These are phyloP conservation scores for Noctua janthe DNA, from an alignment of 2,888 invertebrate genomes.

Conservation along the genomic window DNA sequence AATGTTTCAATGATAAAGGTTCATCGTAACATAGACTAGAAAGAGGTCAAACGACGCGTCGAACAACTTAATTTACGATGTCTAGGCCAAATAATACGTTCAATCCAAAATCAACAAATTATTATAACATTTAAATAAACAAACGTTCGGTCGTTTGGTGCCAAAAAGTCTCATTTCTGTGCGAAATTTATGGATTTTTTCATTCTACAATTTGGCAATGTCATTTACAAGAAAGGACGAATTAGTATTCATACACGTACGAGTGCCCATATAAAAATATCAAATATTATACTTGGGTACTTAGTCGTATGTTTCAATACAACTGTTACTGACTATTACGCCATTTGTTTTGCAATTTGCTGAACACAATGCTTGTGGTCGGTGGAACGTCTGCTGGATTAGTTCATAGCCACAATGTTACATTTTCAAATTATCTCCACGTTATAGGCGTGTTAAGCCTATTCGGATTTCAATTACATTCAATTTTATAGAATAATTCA, in stretches of 20 bases:
- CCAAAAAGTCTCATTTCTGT: conserved; percentile 42
- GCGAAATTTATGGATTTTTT: conserved; percentile 47
- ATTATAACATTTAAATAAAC: conserved; percentile 43
- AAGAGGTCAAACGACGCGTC: conserved; percentile 51
- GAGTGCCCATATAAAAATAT: conserved; percentile 50
- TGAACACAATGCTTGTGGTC: conserved; percentile 63
- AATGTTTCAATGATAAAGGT: conserved; percentile 58
- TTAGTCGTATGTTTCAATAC: conserved; percentile 60
- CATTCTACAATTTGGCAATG: conserved; percentile 52
- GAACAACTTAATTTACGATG: conserved; percentile 56
- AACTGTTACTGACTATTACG: conserved; percentile 59
- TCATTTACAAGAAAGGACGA: conserved; percentile 55
- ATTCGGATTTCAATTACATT: conserved; percentile 50
- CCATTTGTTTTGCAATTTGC: conserved; percentile 66
- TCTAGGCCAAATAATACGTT: conserved; percentile 51
- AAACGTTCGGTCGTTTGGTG: conserved; percentile 31
- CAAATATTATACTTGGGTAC: conserved; percentile 49
- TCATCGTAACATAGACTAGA: conserved; percentile 48
- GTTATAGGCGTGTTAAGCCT: conserved; percentile 48
- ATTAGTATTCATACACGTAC: conserved; percentile 58
- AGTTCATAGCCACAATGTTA: conserved; percentile 65
- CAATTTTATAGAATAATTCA: conserved; percentile 40
- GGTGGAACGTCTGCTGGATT: conserved; percentile 65
- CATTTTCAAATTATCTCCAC: conserved; percentile 61
- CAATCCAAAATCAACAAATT: conserved; percentile 48